phyloP scores from a whole-genome alignment of 2,113 vertebrate species.

The Gnathonemus echidnorhynchus region DNA sequence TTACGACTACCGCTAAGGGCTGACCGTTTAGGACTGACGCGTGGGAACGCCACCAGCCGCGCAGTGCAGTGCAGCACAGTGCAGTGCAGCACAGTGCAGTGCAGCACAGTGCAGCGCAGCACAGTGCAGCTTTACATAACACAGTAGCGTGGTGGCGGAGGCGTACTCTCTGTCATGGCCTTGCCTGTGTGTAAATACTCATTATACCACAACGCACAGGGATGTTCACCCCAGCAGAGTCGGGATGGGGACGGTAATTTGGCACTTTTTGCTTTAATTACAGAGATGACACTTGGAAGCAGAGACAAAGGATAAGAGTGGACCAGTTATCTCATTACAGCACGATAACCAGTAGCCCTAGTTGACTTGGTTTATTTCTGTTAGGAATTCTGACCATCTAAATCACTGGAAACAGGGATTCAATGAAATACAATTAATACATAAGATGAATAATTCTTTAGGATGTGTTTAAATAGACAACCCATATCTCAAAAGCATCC shows the following conservation, averaged over 20 bases:
- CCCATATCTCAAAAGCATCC: neutral
- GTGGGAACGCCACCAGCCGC: neutral
- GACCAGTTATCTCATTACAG: neutral
- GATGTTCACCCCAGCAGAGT: neutral
- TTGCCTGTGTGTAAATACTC: neutral
- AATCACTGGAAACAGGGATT: neutral
- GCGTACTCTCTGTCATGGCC: neutral
- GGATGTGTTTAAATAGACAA: neutral
- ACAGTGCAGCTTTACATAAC: neutral
- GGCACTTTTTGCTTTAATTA: neutral
- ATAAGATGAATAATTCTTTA: neutral
- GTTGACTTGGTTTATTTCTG: neutral
- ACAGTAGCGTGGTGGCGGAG: neutral
- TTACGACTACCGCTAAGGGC: neutral
- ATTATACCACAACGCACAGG: neutral
- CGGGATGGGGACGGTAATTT: neutral
- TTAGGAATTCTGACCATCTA: neutral
- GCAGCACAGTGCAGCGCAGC: too few species aligned
- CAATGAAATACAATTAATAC: neutral
- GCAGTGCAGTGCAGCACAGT: neutral
- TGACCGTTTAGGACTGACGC: neutral
- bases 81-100: neutral
- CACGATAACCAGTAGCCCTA: neutral
- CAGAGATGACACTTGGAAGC: neutral
- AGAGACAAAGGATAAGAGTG: neutral